Evolutionary conservation across 1,140 invertebrate genomes (phyloP).

Genomic region (Aphaenogaster ashmeadi): DNA sequence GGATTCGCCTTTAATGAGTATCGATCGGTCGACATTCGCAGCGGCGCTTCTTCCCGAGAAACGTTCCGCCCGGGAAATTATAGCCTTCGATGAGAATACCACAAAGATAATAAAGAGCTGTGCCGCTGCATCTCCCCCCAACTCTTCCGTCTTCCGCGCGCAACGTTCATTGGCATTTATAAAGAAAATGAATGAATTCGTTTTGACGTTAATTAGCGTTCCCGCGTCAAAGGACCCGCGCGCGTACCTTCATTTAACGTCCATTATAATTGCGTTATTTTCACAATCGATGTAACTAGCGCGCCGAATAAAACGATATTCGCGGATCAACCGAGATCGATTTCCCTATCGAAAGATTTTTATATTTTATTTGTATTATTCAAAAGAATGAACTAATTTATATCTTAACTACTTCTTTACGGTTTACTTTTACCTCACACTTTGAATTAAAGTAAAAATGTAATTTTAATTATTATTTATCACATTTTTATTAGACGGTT

Average conservation of each 20-base stretch:
- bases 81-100: conserved; percentile 38
- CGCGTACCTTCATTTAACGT: conserved; percentile 30
- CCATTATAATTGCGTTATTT: conserved; percentile 55
- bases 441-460: not conserved
- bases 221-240: conserved; percentile 24
- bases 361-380: not conserved
- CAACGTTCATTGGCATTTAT: conserved; percentile 20
- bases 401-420: not conserved
- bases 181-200: conserved; percentile 59
- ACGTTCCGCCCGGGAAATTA: conserved; percentile 33
- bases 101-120: conserved; percentile 54
- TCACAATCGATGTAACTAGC: conserved; percentile 30
- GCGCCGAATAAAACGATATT: not conserved
- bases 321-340: not conserved
- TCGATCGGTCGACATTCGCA: conserved; percentile 47
- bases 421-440: not conserved
- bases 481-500: not conserved
- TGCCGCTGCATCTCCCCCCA: not conserved
- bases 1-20: conserved; percentile 60
- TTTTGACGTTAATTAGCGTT: conserved; percentile 49
- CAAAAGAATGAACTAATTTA: not conserved
- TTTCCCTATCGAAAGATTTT: not conserved
- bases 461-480: not conserved
- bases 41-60: conserved; percentile 5
- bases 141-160: not conserved